Percentiles rank a stretch among this genome's conserved stretches.
Evolutionary conservation across 2,113 vertebrate genomes (phyloP).

Genomic region (Pimephales promelas): DNA sequence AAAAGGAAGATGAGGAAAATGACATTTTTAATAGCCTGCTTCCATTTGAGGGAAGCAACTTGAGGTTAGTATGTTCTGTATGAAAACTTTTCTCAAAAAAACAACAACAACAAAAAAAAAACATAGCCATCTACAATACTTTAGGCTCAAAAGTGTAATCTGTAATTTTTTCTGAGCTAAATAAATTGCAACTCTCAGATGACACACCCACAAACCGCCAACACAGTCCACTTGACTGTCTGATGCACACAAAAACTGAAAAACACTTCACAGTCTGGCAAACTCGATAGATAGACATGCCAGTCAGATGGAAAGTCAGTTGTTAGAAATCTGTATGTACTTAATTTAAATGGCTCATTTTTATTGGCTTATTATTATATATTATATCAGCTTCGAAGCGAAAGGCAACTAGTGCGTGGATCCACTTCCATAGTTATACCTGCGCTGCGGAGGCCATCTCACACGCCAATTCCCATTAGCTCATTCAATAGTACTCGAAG

Average conservation of each 20-base stretch:
- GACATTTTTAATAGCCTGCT: not conserved
- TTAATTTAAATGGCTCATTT: not conserved
- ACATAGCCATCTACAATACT: not conserved
- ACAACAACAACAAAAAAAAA: too few species aligned
- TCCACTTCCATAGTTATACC: too few species aligned
- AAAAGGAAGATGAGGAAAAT: constrained; percentile 20
- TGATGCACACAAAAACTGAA: not conserved
- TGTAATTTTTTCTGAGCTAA: not conserved
- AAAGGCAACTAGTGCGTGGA: too few species aligned
- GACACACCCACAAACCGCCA: not conserved
- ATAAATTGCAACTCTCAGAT: constrained; percentile 5
- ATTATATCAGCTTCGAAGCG: too few species aligned
- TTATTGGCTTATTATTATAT: not conserved
- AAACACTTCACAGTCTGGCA: too few species aligned
- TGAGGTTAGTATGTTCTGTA: not conserved
- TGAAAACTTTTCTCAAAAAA: not conserved
- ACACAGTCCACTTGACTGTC: not conserved
- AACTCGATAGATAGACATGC: not conserved
- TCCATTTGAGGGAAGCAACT: not conserved
- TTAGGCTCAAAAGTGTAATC: not conserved
- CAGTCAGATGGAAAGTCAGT: not conserved
- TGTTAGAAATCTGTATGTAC: not conserved
- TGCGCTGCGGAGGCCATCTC: too few species aligned
- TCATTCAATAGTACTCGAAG: too few species aligned
- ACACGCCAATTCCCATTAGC: too few species aligned